Evolutionary conservation across 2,113 vertebrate species (phyloP), one percentile per base, ranked within the genome.

Genomic region (Leuciscus idus): DNA sequence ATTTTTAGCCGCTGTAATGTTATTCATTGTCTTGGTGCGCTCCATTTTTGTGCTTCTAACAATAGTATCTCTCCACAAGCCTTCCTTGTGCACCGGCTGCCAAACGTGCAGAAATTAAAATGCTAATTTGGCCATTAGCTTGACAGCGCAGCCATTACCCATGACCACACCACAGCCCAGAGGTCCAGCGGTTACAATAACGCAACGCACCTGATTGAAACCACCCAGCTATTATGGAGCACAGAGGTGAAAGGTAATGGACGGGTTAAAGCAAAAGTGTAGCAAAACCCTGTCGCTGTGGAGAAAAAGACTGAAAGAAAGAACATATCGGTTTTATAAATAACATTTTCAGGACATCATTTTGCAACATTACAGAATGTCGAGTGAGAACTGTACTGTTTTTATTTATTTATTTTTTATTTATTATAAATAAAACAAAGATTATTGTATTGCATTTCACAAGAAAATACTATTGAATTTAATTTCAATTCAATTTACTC

Each of bases 21-120:
- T 50, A 43, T 83, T 83, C 52, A 66, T 30, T 43, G 21, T 39
- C 55, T 73, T 28, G 7, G 57, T 55, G 13, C 2, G 11, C 72
- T 59, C 21, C 48, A 17, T 50, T 76, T 66, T 52, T 72, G 36
- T 33, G 21, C 85, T 23, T 7, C 52, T 79, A 33, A 70, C 78
- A 86, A 79, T 33, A 62, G 62, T 21, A 21, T 80, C 77, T 21
- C 21, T 57, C 50, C 70, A 26, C 33, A 1, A 23, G 6, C 0
- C 28, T 39, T 28, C 59, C 61, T 84, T 86, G 80, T 80, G 83
- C 64, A 87, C 15, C 4, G 10, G 36, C 76, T 81, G 55, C 77
- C 75, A 77, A 30, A 55, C 17, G 8, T 64, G 36, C 74, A 30
- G 72, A 73, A 83, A 90, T 92, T 92, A 89, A 90, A 88, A 92